phyloP scores from a whole-genome alignment of 1,140 invertebrate genomes.

The Augochlora pura region DNA sequence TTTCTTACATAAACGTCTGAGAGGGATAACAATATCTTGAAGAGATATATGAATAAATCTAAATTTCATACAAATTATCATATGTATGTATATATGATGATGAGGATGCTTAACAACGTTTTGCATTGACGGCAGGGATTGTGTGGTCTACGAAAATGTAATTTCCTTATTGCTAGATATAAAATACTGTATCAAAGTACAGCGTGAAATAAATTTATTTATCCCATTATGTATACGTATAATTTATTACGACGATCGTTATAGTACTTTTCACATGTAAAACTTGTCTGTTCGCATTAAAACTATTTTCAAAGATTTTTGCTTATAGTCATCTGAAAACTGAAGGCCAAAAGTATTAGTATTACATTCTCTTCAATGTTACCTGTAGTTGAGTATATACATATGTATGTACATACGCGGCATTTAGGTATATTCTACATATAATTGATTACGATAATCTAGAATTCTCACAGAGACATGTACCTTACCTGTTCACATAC shows the following conservation, averaged over 20 bases:
- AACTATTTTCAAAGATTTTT: slow-evolving; percentile 33
- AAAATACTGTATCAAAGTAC: slow-evolving; percentile 7
- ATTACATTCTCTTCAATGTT: slow-evolving; percentile 21
- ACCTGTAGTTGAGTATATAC: slow-evolving; percentile 4
- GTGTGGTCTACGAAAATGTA: slow-evolving; percentile 7
- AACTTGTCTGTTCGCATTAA: slow-evolving; percentile 13
- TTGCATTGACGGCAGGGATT: slow-evolving; percentile 4
- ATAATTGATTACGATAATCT: neutral
- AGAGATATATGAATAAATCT: slow-evolving; percentile 8
- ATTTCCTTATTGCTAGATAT: slow-evolving; percentile 18
- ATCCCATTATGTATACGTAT: slow-evolving; percentile 2
- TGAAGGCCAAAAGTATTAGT: slow-evolving; percentile 59
- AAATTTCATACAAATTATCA: slow-evolving; percentile 13
- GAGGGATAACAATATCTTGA: slow-evolving; percentile 9
- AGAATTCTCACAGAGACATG: slow-evolving; percentile 20
- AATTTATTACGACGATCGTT: slow-evolving; percentile 16
- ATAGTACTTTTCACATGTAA: slow-evolving; percentile 16
- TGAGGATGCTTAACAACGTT: neutral
- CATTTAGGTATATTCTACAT: neutral
- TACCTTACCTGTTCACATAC: slow-evolving; percentile 60
- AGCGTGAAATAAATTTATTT: slow-evolving; percentile 32
- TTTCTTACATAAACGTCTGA: slow-evolving; percentile 5
- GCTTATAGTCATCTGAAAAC: slow-evolving; percentile 65
- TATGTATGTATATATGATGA: neutral
- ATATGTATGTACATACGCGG: neutral